phyloP scores from a whole-genome alignment of 2,113 vertebrate genomes.

The Osmerus mordax region DNA sequence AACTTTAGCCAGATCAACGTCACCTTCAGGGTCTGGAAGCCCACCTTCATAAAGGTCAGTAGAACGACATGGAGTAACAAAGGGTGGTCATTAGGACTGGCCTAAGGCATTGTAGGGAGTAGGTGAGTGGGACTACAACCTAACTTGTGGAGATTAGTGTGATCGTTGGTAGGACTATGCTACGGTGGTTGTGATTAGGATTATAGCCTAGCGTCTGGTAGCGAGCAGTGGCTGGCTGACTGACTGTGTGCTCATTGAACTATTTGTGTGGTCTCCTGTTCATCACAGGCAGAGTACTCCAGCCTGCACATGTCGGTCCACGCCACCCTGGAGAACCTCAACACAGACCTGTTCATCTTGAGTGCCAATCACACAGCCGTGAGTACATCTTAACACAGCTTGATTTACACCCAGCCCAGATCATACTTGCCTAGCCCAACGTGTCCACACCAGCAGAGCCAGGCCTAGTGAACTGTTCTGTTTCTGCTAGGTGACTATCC shows the following conservation, averaged over 20 bases:
- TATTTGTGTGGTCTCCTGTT: conserved; percentile 10
- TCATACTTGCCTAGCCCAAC: too few relatives aligned
- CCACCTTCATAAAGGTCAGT: conserved; percentile 88
- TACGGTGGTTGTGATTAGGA: background rate
- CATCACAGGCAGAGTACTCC: conserved; percentile 81
- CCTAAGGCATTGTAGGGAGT: too few relatives aligned
- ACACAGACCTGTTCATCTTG: conserved; percentile 69
- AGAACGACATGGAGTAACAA: background rate
- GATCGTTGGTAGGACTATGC: too few relatives aligned
- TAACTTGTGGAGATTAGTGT: background rate
- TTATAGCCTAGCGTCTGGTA: background rate
- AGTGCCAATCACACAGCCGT: conserved; percentile 75
- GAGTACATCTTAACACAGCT: conserved; percentile 43
- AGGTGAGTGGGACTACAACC: too few relatives aligned
- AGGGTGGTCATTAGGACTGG: background rate
- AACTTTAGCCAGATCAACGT: conserved; percentile 79
- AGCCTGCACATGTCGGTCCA: conserved; percentile 76
- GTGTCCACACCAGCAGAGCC: too few relatives aligned
- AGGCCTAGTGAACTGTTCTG: background rate
- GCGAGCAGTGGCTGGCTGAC: too few relatives aligned
- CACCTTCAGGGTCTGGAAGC: conserved; percentile 87
- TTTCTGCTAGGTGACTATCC: conserved; percentile 78
- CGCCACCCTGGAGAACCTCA: conserved; percentile 66
- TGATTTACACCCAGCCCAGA: too few relatives aligned
- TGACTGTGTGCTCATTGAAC: background rate